These are phyloP conservation scores for Oophaga pumilio DNA, from an alignment of 2,113 vertebrate genomes.

Conservation along the genomic window DNA sequence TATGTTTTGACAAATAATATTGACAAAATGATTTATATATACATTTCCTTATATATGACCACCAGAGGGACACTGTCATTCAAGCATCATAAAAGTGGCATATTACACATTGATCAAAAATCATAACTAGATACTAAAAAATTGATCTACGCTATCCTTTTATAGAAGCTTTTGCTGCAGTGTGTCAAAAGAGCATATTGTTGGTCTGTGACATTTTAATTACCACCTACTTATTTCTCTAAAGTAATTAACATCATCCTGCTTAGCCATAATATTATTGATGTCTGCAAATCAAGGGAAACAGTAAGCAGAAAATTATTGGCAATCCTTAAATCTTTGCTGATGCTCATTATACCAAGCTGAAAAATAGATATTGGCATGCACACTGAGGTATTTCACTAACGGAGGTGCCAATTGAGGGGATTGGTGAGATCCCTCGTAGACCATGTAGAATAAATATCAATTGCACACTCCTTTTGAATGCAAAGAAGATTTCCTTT, in stretches of 20 bases:
- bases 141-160: neutral
- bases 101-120: slow-evolving; percentile 6
- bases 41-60: neutral
- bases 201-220: slow-evolving; percentile 8
- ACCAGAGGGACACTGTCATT: neutral
- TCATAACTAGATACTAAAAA: neutral
- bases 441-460: too few species aligned
- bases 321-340: neutral
- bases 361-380: too few species aligned
- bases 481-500: too few species aligned
- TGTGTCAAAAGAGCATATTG: neutral
- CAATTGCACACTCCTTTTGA: too few species aligned
- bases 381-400: too few species aligned
- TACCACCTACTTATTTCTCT: neutral
- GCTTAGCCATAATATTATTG: neutral
- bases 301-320: neutral
- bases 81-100: neutral
- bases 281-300: neutral
- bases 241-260: neutral
- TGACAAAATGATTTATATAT: neutral
- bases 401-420: too few species aligned
- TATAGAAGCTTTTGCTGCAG: neutral
- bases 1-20: neutral
- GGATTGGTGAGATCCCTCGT: too few species aligned
- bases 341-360: neutral